These are phyloP conservation scores for Serripes groenlandicus DNA, from an alignment of 2,888 invertebrate species.

Conservation along the genomic window DNA sequence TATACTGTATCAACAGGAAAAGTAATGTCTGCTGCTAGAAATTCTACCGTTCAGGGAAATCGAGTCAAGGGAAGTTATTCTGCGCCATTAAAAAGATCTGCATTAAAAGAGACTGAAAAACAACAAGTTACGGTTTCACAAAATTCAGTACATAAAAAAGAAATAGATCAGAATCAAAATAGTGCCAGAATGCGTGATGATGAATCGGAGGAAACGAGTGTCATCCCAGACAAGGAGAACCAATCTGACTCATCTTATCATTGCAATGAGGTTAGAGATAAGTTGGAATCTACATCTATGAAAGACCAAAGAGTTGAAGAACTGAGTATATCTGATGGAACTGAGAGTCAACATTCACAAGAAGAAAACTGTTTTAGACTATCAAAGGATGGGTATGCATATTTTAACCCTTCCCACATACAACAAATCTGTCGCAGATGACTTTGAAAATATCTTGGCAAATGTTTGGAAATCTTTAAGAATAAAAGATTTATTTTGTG, in stretches of 20 bases:
- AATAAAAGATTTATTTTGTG: too few relatives aligned
- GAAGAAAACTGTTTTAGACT: neutral
- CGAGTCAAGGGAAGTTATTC: neutral
- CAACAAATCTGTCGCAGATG: too few relatives aligned
- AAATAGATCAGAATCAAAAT: neutral
- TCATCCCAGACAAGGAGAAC: too few relatives aligned
- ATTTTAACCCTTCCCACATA: too few relatives aligned
- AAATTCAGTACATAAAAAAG: neutral
- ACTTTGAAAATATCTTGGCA: too few relatives aligned
- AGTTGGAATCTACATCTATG: neutral
- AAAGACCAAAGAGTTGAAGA: neutral
- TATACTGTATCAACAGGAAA: constrained; percentile 55
- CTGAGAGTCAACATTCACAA: neutral
- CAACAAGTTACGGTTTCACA: neutral
- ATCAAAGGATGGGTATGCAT: constrained; percentile 14
- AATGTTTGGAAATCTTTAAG: too few relatives aligned
- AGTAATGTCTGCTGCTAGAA: constrained; percentile 2
- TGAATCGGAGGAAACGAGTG: neutral
- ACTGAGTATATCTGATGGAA: neutral
- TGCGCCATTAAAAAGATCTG: constrained; percentile 1
- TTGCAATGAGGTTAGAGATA: too few relatives aligned
- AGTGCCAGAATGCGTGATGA: neutral
- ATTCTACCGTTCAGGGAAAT: constrained; percentile 16
- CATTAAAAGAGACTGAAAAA: neutral
- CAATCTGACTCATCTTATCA: too few relatives aligned